Conservation (phyloP, 92 coral and sea anemone genomes). For the Heliopora coerulea region DNA sequence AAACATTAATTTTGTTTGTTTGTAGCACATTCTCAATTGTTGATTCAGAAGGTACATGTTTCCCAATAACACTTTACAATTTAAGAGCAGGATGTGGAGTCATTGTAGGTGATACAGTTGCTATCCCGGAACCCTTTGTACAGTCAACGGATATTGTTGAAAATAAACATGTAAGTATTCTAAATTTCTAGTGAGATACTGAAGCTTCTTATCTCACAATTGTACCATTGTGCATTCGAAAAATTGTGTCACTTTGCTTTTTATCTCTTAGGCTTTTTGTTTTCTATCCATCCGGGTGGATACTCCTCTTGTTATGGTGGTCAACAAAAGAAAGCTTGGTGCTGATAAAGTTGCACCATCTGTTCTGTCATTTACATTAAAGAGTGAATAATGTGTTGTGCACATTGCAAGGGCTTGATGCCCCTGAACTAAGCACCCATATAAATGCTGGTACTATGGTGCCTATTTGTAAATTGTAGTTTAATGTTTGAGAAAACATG, state of each 20-base stretch:
- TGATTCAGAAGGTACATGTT: constrained; percentile 72
- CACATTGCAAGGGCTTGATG: background rate
- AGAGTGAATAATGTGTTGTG: constrained; percentile 65
- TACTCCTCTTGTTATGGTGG: constrained; percentile 91
- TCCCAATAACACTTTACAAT: constrained; percentile 89
- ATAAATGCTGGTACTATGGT: no score
- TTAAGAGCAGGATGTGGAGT: constrained; percentile 77
- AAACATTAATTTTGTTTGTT: constrained; percentile 21
- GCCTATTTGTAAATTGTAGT: no score
- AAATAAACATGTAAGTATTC: constrained; percentile 58
- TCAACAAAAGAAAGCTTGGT: constrained; percentile 93
- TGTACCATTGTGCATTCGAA: no score
- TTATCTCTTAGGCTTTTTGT: constrained; percentile 61
- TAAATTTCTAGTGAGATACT: no score
- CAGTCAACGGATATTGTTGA: constrained; percentile 84
- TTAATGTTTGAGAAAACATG: no score
- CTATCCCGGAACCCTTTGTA: constrained; percentile 92
- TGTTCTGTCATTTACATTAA: constrained; percentile 74
- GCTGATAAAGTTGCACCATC: constrained; percentile 79
- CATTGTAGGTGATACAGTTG: constrained; percentile 86
- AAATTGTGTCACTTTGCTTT: no score
- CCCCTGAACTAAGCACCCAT: no score
- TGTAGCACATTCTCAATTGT: constrained; percentile 81
- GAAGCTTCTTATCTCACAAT: no score
- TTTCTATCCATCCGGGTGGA: constrained; percentile 84